phyloP scores from a whole-genome alignment of 2,888 invertebrate genomes.

The Drosophila prolongata region DNA sequence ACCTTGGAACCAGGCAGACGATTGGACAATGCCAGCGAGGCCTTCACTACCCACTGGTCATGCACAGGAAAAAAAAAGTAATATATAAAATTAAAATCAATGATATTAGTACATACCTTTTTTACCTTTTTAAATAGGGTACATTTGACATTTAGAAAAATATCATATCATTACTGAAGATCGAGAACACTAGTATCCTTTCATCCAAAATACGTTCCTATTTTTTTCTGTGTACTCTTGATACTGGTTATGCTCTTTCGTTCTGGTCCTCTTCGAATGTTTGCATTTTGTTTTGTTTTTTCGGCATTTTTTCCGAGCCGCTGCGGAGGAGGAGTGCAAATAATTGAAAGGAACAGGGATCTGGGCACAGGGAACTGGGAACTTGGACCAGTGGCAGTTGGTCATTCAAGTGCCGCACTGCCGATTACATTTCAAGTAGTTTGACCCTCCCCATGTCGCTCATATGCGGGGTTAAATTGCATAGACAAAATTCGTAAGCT shows the following conservation, averaged over 20 bases:
- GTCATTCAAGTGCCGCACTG: conserved; percentile 79
- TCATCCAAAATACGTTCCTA: too few relatives aligned
- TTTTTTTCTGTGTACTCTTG: conserved; percentile 36
- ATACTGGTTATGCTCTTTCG: conserved; percentile 30
- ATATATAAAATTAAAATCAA: background rate
- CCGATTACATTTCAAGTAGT: conserved; percentile 76
- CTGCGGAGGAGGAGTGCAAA: conserved; percentile 62
- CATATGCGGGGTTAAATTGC: conserved; percentile 62
- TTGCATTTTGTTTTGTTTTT: conserved; percentile 80
- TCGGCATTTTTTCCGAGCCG: conserved; percentile 60
- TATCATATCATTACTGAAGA: too few relatives aligned
- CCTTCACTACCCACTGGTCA: conserved; percentile 52
- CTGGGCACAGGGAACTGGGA: conserved; percentile 3
- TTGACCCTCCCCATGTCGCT: conserved; percentile 32
- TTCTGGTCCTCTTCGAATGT: conserved; percentile 54
- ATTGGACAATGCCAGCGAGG: conserved; percentile 50
- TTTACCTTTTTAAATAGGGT: too few relatives aligned
- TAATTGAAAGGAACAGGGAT: conserved; percentile 71
- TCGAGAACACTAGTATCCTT: too few relatives aligned
- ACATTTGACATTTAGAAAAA: too few relatives aligned
- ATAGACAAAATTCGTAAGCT: conserved; percentile 70
- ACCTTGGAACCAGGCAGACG: conserved; percentile 55
- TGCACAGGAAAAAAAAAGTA: background rate
- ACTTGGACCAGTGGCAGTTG: conserved; percentile 55
- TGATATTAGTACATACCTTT: background rate